phyloP scores from a whole-genome alignment of 1,140 invertebrate species.

The Ridgeia piscesae region DNA sequence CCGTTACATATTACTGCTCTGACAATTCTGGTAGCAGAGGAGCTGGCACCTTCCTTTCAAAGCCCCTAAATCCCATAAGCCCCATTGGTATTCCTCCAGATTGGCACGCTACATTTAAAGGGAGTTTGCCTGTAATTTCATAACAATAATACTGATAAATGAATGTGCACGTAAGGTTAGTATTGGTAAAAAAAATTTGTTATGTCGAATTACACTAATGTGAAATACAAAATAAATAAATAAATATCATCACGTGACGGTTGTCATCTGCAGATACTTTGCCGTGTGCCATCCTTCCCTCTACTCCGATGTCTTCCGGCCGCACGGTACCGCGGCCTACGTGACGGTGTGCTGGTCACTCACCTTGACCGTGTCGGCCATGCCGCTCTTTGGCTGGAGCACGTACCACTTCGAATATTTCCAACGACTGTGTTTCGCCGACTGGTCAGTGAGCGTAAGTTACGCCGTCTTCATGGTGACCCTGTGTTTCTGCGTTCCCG shows the following conservation, averaged over 20 bases:
- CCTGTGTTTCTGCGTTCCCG: neutral
- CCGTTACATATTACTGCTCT: too few relatives aligned
- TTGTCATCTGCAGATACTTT: slow-evolving; percentile 8
- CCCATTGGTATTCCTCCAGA: too few relatives aligned
- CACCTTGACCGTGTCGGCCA: neutral
- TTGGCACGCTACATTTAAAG: too few relatives aligned
- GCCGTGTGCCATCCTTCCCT: slow-evolving; percentile 19
- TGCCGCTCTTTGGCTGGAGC: slow-evolving; percentile 4
- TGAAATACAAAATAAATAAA: too few relatives aligned
- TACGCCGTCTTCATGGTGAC: slow-evolving; percentile 17
- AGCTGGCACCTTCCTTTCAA: too few relatives aligned
- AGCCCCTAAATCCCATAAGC: too few relatives aligned
- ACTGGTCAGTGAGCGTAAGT: neutral
- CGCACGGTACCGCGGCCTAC: neutral
- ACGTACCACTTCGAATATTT: neutral
- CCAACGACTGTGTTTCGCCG: neutral
- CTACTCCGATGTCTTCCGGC: neutral
- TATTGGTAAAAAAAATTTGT: too few relatives aligned
- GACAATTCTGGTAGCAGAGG: too few relatives aligned
- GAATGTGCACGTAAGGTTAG: too few relatives aligned
- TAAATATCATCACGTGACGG: neutral
- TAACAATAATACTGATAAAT: too few relatives aligned
- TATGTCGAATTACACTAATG: too few relatives aligned
- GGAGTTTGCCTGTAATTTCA: too few relatives aligned
- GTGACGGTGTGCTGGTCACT: slow-evolving; percentile 11